Conservation (phyloP, 2,888 invertebrate genomes). For the Ichneumoninae sp. region DNA sequence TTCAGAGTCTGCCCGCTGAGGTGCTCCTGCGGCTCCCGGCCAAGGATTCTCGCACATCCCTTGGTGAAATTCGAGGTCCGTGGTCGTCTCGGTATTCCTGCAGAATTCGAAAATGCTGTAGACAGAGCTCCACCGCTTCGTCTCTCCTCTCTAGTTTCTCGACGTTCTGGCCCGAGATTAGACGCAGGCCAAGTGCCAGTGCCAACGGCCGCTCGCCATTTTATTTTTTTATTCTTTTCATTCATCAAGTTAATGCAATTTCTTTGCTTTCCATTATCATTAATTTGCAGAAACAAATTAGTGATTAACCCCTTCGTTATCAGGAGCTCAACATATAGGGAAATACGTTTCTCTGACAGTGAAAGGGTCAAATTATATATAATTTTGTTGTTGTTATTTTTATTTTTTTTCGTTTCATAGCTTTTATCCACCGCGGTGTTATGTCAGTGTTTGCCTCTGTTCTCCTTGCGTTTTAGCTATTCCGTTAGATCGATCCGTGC, state of each 20-base stretch:
- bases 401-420: conserved; percentile 23
- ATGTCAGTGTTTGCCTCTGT: conserved; percentile 45
- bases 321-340: too few relatives aligned
- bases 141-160: conserved; percentile 1
- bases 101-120: conserved; percentile 59
- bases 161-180: conserved; percentile 56
- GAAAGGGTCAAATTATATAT: too few relatives aligned
- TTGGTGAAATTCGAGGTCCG: conserved; percentile 65
- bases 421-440: conserved; percentile 1
- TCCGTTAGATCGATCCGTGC: conserved; percentile 68
- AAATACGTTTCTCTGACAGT: too few relatives aligned
- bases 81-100: conserved; percentile 69
- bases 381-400: too few relatives aligned
- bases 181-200: conserved; percentile 65
- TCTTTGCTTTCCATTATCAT: too few relatives aligned
- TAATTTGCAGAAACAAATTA: too few relatives aligned
- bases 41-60: conserved; percentile 56
- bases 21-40: conserved; percentile 40
- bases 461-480: conserved; percentile 64
- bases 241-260: background rate
- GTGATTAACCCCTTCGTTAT: too few relatives aligned
- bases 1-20: conserved; percentile 11
- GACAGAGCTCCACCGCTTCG: conserved; percentile 21
- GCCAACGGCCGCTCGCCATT: conserved; percentile 57
- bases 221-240: conserved; percentile 16